Evolutionary conservation across 1,140 invertebrate species (phyloP).

Genomic region (Calephelis nemesis): DNA sequence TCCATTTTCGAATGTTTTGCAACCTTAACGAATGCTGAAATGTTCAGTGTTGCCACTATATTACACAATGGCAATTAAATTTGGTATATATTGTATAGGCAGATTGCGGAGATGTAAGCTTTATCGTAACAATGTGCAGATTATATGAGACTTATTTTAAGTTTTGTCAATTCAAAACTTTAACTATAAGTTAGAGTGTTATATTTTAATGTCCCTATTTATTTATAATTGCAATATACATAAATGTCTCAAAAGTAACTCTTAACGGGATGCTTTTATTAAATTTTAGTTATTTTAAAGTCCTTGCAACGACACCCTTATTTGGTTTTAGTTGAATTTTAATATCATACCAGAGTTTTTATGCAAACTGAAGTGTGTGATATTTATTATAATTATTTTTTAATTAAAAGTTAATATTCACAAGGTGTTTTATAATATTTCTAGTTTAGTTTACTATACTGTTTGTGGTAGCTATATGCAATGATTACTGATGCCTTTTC

Average conservation of each 20-base stretch:
- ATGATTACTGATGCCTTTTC: conserved; percentile 47
- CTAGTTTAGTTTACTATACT: conserved; percentile 30
- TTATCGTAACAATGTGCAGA: conserved; percentile 49
- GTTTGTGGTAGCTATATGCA: conserved; percentile 69
- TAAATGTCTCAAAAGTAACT: conserved; percentile 60
- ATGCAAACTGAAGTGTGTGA: conserved; percentile 72
- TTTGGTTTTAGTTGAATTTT: conserved; percentile 49
- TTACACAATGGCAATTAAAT: background rate
- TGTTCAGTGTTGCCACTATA: background rate
- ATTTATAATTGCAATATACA: conserved; percentile 63
- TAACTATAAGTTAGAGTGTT: conserved; percentile 79
- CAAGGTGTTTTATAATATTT: conserved; percentile 36
- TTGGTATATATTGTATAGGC: conserved; percentile 8
- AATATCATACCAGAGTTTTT: conserved; percentile 53
- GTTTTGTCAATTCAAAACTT: conserved; percentile 78
- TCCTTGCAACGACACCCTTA: conserved; percentile 43
- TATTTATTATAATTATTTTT: conserved; percentile 57
- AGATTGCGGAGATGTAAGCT: conserved; percentile 32
- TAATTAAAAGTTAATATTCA: conserved; percentile 16
- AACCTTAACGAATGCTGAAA: too few species aligned
- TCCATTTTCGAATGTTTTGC: too few species aligned
- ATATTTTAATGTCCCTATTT: conserved; percentile 74
- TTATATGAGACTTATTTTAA: conserved; percentile 75
- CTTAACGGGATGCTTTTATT: conserved; percentile 42
- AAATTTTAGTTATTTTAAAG: conserved; percentile 57